phyloP scores from a whole-genome alignment of 2,113 vertebrate species.

The Coregonus clupeaformis region DNA sequence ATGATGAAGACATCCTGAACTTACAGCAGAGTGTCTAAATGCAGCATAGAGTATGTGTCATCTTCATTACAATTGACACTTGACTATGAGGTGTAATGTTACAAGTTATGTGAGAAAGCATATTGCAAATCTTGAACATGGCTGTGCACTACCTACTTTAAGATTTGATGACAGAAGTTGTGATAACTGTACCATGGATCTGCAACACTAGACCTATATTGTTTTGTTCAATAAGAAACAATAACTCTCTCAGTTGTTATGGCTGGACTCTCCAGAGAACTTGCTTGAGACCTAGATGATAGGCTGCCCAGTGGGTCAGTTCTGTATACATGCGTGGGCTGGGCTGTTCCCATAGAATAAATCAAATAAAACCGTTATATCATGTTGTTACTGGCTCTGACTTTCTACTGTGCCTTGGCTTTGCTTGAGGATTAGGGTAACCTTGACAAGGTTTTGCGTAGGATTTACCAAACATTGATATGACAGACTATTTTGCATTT shows the following conservation, averaged over 20 bases:
- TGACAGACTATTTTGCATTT: neutral
- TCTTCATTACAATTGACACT: slow-evolving; percentile 40
- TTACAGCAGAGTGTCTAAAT: slow-evolving; percentile 15
- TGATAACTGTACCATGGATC: too few relatives aligned
- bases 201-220: neutral
- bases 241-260: too few relatives aligned
- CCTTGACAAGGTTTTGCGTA: neutral
- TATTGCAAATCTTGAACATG: neutral
- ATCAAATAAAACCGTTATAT: neutral
- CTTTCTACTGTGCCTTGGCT: neutral
- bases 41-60: slow-evolving; percentile 36
- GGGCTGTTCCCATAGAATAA: neutral
- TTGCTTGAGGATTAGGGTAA: neutral
- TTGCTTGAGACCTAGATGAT: neutral
- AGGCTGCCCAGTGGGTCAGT: neutral
- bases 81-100: slow-evolving; percentile 13
- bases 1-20: slow-evolving; percentile 10
- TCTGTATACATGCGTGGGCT: neutral
- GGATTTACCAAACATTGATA: neutral
- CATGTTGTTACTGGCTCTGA: neutral
- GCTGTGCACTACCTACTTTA: neutral
- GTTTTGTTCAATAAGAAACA: too few relatives aligned
- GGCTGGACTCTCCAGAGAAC: neutral
- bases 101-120: slow-evolving; percentile 7
- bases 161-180: too few relatives aligned